Evolutionary conservation across 2,113 vertebrate genomes (phyloP).

Genomic region (Ammospiza nelsoni): DNA sequence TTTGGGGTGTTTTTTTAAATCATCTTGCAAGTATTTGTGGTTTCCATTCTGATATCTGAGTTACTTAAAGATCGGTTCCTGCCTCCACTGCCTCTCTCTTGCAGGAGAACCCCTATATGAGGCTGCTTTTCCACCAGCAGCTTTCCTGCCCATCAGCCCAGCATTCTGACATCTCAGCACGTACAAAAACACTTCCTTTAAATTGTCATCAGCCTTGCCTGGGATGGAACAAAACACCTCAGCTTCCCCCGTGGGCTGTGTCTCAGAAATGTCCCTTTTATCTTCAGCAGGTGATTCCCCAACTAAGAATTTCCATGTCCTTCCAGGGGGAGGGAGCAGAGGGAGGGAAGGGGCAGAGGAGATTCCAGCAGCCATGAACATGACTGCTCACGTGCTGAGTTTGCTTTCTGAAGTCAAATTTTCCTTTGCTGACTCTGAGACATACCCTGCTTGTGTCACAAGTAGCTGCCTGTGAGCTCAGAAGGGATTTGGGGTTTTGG

Average conservation of each 20-base stretch:
- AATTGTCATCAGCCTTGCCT: neutral
- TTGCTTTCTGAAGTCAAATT: neutral
- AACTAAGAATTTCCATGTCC: neutral
- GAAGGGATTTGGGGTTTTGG: neutral
- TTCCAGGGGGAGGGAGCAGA: neutral
- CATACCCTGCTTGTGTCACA: neutral
- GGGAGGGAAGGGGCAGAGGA: neutral
- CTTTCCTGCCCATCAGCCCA: neutral
- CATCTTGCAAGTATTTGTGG: neutral
- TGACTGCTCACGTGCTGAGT: neutral
- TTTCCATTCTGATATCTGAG: neutral
- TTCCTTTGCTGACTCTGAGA: neutral
- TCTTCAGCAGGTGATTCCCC: neutral
- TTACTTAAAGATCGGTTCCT: neutral
- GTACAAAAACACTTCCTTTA: constrained; percentile 5
- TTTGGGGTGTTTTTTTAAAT: rapidly evolving
- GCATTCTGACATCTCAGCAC: neutral
- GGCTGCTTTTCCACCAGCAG: neutral
- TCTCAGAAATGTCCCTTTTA: neutral
- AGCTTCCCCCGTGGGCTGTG: neutral
- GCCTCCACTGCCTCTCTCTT: neutral
- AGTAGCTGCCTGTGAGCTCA: neutral
- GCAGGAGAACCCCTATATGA: neutral
- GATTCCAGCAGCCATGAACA: neutral
- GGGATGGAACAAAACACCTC: neutral